Conservation (phyloP, 2,797 vertebrate species). For the Podarcis siculus region DNA sequence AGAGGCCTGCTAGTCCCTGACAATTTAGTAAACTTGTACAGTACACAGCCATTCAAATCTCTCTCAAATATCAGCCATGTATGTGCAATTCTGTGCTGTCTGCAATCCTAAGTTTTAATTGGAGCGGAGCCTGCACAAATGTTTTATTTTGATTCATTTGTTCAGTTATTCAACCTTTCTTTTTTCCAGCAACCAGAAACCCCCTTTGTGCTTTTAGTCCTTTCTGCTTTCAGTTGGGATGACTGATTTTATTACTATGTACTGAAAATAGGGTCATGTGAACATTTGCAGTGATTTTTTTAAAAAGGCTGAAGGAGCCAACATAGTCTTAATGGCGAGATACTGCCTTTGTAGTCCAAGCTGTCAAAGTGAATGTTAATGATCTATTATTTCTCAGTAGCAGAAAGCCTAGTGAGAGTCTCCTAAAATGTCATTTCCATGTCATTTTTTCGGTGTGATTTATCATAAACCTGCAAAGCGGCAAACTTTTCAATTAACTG, state of each 20-base stretch:
- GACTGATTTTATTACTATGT: not conserved
- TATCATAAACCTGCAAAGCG: not conserved
- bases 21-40: not conserved
- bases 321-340: conserved; percentile 34
- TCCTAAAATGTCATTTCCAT: conserved; percentile 27
- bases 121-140: not conserved
- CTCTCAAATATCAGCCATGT: conserved; percentile 3
- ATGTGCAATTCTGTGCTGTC: not conserved
- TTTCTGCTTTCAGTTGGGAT: not conserved
- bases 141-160: not conserved
- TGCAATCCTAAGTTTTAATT: conserved; percentile 19
- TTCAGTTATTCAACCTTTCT: conserved; percentile 24
- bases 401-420: conserved; percentile 8
- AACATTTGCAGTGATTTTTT: conserved; percentile 33
- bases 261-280: not conserved
- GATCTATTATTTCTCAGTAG: conserved; percentile 14
- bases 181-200: not conserved
- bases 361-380: conserved; percentile 48
- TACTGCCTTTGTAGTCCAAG: conserved; percentile 19
- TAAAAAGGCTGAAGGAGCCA: conserved; percentile 32
- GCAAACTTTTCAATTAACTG: conserved; percentile 45
- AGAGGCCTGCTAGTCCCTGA: no score
- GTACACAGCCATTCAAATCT: rapidly evolving
- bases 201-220: conserved; percentile 10
- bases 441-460: conserved; percentile 21